phyloP scores from a whole-genome alignment of 2,797 vertebrate species.

The Serranus cabrilla region DNA sequence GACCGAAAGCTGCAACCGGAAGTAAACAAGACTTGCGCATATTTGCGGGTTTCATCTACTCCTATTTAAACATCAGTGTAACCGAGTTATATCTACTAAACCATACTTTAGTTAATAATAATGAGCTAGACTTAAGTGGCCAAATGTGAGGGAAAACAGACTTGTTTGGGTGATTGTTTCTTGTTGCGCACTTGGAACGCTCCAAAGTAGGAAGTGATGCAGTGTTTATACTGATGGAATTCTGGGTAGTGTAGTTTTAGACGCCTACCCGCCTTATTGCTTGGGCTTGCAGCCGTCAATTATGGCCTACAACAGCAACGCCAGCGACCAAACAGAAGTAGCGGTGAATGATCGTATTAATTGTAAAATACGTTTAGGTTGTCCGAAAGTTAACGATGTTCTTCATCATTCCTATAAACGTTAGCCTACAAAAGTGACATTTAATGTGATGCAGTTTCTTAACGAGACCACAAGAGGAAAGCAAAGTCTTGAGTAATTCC shows the following conservation, averaged over 20 bases:
- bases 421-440: too few relatives aligned
- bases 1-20: conserved; percentile 32
- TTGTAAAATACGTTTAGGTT: too few relatives aligned
- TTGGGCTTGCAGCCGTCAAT: neutral
- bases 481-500: too few relatives aligned
- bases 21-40: neutral
- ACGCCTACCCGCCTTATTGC: neutral
- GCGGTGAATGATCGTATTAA: too few relatives aligned
- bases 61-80: neutral
- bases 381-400: too few relatives aligned
- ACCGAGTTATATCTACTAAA: rapidly evolving
- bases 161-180: neutral
- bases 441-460: too few relatives aligned
- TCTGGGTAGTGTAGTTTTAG: conserved; percentile 47
- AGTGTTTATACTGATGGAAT: conserved; percentile 20
- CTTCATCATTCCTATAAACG: too few relatives aligned
- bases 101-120: too few relatives aligned
- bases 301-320: too few relatives aligned
- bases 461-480: too few relatives aligned
- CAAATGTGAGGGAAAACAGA: neutral
- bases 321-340: too few relatives aligned
- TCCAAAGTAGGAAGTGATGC: conserved; percentile 18
- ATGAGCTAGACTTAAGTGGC: rapidly evolving
- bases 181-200: neutral
- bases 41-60: too few relatives aligned